phyloP scores from a whole-genome alignment of 2,888 invertebrate species.

The Nomada ruficornis region DNA sequence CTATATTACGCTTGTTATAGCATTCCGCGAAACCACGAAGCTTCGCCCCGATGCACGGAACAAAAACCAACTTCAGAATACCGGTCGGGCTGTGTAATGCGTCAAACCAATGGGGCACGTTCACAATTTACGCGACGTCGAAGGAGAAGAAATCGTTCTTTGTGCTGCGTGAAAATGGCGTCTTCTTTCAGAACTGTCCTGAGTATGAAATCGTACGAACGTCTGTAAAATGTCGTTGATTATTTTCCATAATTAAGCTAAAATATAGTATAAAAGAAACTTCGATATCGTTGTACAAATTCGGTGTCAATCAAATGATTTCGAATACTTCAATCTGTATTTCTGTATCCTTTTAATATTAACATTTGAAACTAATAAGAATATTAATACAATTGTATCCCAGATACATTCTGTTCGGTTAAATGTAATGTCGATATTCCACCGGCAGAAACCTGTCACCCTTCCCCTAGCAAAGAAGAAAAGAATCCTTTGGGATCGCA shows the following conservation, averaged over 20 bases:
- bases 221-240: too few relatives aligned
- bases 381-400: neutral
- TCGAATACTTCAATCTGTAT: too few relatives aligned
- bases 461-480: neutral
- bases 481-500: neutral
- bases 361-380: too few relatives aligned
- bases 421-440: constrained; percentile 23
- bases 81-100: neutral
- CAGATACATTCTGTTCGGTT: neutral
- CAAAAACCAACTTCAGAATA: constrained; percentile 11
- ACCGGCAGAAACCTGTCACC: constrained; percentile 6
- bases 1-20: constrained; percentile 6
- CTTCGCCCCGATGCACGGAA: neutral
- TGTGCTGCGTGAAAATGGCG: too few relatives aligned
- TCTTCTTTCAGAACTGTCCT: too few relatives aligned
- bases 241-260: too few relatives aligned
- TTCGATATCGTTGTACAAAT: too few relatives aligned
- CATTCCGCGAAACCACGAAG: neutral
- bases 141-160: neutral
- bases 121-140: constrained; percentile 8
- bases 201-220: too few relatives aligned
- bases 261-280: neutral
- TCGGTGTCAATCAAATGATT: too few relatives aligned
- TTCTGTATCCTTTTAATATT: too few relatives aligned
- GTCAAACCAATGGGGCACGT: constrained; percentile 1